Percentiles rank a stretch among this genome's conserved stretches.
Evolutionary conservation across 2,113 vertebrate genomes (phyloP).

Genomic region (Varanus komodoensis): DNA sequence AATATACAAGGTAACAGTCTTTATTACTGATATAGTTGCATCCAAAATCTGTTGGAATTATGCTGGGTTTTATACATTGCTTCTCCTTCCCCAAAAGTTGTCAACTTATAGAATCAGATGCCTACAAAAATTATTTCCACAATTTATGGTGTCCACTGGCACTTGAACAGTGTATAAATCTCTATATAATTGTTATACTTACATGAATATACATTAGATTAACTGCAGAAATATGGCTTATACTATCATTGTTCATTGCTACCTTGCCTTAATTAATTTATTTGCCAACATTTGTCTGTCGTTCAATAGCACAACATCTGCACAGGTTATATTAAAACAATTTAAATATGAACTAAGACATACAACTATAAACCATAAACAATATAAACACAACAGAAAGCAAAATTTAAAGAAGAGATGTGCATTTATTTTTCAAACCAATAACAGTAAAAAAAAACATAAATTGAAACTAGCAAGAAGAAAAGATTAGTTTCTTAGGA

Average conservation of each 20-base stretch:
- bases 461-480: neutral
- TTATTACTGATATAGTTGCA: neutral
- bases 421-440: neutral
- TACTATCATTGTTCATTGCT: neutral
- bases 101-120: neutral
- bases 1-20: conserved; percentile 90
- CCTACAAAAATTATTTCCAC: neutral
- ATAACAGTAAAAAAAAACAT: neutral
- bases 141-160: neutral
- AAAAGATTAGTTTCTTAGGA: neutral
- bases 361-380: neutral
- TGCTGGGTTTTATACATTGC: neutral
- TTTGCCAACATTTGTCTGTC: too few relatives aligned
- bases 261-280: neutral
- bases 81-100: accelerated
- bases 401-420: neutral
- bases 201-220: neutral
- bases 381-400: neutral
- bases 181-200: neutral
- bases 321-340: too few relatives aligned
- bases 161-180: neutral
- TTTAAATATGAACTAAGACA: neutral
- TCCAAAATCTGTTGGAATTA: neutral
- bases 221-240: neutral
- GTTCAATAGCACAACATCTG: too few relatives aligned